These are phyloP conservation scores for Pelmatolapia mariae DNA, from an alignment of 2,113 vertebrate species.

Conservation along the genomic window DNA sequence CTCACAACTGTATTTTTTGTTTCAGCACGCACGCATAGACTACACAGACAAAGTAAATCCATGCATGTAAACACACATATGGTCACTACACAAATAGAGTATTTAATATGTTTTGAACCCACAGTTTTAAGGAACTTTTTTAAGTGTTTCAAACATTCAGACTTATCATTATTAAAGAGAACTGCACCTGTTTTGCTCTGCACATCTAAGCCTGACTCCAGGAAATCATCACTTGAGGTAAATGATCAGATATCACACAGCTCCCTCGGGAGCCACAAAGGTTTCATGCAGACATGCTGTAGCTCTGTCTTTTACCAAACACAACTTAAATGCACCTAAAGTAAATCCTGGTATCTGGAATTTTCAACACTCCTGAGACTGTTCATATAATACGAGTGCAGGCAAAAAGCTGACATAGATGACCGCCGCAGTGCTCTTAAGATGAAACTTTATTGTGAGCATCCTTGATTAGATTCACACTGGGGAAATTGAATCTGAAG, in stretches of 20 bases:
- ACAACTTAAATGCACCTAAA: neutral
- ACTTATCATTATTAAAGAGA: neutral
- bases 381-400: neutral
- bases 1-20: neutral
- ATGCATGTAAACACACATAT: neutral
- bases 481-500: slow-evolving; percentile 20
- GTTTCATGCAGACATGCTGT: neutral
- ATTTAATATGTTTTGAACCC: neutral
- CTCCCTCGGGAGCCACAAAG: neutral
- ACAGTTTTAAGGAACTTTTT: neutral
- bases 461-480: slow-evolving; percentile 39
- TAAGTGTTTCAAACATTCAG: neutral
- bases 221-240: neutral
- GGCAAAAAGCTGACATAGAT: slow-evolving; percentile 12
- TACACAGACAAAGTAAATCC: neutral
- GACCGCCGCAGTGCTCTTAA: neutral
- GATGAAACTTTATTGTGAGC: slow-evolving; percentile 14
- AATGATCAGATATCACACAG: neutral
- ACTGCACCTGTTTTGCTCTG: neutral
- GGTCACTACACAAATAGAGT: neutral
- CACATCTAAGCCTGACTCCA: neutral
- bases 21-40: neutral
- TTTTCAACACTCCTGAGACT: neutral
- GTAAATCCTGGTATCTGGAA: neutral
- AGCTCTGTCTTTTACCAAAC: neutral